Evolutionary conservation across 2,888 invertebrate species (phyloP), one percentile per base, ranked within the genome.

Genomic region (Caenorhabditis uteleia): DNA sequence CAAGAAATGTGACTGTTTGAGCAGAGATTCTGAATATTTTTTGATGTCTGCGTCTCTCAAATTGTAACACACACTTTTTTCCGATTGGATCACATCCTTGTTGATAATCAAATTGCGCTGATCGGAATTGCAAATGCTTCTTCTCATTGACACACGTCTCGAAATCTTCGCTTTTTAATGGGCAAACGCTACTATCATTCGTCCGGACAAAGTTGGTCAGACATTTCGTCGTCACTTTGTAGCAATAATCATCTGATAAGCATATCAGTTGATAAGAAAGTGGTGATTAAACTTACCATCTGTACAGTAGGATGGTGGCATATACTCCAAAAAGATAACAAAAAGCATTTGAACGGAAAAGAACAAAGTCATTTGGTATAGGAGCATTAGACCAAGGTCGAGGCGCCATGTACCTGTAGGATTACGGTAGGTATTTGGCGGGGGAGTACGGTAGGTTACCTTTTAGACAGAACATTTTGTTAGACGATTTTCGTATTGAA

Each of bases 241-340:
- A 50, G 18, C 65, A 65, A 42, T 46, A 58, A 20, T 64, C 38
- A 8, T 45, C 64, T 56, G 40, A 21, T 55, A 56, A 31, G 21
- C 4, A 6, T n/a, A 39, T 1, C 2, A 0, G 12, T 16, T n/a
- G 20, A 26, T 23, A 16, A 16, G n/a, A 27, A 8, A 14, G 12
- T 20, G 16, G 18, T 7, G 21, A 50, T 51, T 46, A 12, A 38
- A 39, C 7, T 44, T 49, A 45, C 60, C 54, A 29, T 60, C 54
- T 6, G 49, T 59, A 33, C 59, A 59, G 38, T 59, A 53, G 16
- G 59, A 39, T 2, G 42, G 27, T 6, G 62, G 62, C 62, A 62
- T 62, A 44, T 56, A 62, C 33, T 62, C 62, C n/a, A 62, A 46
- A 26, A 62, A 62, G 23, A 62, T 62, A 5, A 55, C 51, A 38